Base-by-base conservation (phyloP, 2,888 invertebrate genomes). In the Schizotus pectinicornis region DNA sequence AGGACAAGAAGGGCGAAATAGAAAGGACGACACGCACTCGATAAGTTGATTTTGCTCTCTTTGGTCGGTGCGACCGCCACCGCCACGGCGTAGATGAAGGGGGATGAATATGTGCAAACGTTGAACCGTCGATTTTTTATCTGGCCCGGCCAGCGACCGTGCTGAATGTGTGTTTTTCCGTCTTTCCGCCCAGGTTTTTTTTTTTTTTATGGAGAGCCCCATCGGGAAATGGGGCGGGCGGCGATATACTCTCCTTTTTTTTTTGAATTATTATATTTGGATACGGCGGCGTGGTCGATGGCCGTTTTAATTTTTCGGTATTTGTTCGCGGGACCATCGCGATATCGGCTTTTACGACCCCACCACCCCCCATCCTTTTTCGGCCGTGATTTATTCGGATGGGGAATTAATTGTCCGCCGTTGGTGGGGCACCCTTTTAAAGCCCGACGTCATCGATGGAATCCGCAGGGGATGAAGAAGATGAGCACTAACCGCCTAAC, bases 231-330 rank as follows among this genome's bases (percentile, higher is more conserved):
- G 22, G 22, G 3, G 22, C 62, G 22, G 3, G 22, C 62, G 62
- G 59, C 63, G 64, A 64, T 64, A 65, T 61, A 58, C 62, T 66
- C 61, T 56, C 5, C 5, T 22, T 63, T 63, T 67, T 22, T 22
- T 22, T 63, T 63, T 67, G 65, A 67, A 60, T 65, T 67, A 67
- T 67, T 63, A 66, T 67, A 67, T 67, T 67, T 67, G 67, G 62
- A 65, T 65, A 63, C 56, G 39, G 47, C 62, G 50, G 47, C 62
- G 50, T 31, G 56, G 60, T 65, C 67, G 64, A 67, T 67, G 63
- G 65, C 63, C 52, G 62, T 64, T 67, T 64, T 63, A 61, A 67
- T 64, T 67, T 64, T 61, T 63, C 57, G 50, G 59, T 67, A 63
- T 65, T 67, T 67, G 64, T 62, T 59, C 61, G 59, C 58, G 53